These are phyloP conservation scores for Heliconius hortense DNA, from an alignment of 2,888 invertebrate genomes.

Conservation along the genomic window DNA sequence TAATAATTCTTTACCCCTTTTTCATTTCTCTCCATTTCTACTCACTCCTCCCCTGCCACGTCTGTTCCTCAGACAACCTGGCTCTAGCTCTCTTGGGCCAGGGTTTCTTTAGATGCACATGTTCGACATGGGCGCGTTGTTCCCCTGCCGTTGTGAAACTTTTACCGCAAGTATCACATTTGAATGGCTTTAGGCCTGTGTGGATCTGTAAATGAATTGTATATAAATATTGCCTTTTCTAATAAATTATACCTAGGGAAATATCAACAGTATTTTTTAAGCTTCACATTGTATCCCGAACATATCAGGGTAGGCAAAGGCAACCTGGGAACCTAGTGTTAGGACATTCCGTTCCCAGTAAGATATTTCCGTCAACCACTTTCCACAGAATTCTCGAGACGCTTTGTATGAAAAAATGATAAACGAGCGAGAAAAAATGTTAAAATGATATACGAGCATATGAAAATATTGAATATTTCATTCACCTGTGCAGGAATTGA, in stretches of 20 bases:
- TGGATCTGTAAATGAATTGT: slow-evolving; percentile 61
- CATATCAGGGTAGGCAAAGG: no score
- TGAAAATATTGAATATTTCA: no score
- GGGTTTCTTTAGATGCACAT: slow-evolving; percentile 73
- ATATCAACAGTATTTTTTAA: background rate
- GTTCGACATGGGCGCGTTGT: slow-evolving; percentile 68
- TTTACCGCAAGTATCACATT: slow-evolving; percentile 72
- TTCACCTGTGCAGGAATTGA: no score
- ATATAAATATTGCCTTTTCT: background rate
- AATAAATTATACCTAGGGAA: no score
- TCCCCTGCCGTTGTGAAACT: slow-evolving; percentile 72
- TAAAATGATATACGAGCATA: no score
- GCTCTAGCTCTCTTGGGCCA: slow-evolving; percentile 66
- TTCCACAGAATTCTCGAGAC: no score
- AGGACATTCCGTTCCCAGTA: no score
- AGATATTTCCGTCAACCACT: no score
- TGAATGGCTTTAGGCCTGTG: slow-evolving; percentile 65
- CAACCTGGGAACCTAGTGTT: no score
- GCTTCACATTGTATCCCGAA: no score
- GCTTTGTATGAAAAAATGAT: no score
- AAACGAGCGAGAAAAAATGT: no score
- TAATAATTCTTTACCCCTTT: background rate
- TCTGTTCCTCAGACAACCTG: background rate
- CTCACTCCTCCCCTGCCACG: slow-evolving; percentile 6
- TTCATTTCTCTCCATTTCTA: background rate